Percentiles rank a stretch among this genome's conserved stretches.
These are phyloP conservation scores for Phoenoteleia sp. DNA, from an alignment of 2,888 invertebrate species.

Conservation along the genomic window DNA sequence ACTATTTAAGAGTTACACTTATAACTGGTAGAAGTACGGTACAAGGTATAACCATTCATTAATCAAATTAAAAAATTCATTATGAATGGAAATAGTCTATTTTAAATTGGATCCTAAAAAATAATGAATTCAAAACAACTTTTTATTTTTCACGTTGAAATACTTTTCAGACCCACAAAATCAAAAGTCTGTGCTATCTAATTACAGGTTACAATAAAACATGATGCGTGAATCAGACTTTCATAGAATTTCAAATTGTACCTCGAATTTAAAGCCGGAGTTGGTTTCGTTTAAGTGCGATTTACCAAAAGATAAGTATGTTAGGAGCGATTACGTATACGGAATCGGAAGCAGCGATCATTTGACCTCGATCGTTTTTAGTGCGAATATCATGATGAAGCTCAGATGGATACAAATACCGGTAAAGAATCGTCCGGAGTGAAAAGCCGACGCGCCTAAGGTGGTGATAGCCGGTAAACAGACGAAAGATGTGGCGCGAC, in stretches of 20 bases:
- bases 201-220: no score
- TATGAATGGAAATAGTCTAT: no score
- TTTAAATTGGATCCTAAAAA: no score
- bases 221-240: no score
- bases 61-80: slow-evolving; percentile 8
- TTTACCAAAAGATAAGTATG: slow-evolving; percentile 46
- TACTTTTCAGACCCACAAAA: no score
- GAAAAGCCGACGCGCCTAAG: slow-evolving; percentile 52
- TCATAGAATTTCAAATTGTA: no score
- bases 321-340: slow-evolving; percentile 57
- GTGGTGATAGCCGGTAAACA: slow-evolving; percentile 43
- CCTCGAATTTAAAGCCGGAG: not conserved
- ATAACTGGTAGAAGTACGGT: no score
- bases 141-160: no score
- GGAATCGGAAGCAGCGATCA: slow-evolving; percentile 72
- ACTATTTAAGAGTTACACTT: no score
- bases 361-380: slow-evolving; percentile 86
- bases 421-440: slow-evolving; percentile 52
- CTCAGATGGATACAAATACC: slow-evolving; percentile 58
- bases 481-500: slow-evolving; percentile 46
- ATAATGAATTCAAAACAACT: no score
- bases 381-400: slow-evolving; percentile 70
- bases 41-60: slow-evolving; percentile 35
- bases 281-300: not conserved
- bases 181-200: no score